Percentiles rank a stretch among this genome's conserved stretches.
Conservation (phyloP, 2,797 vertebrate genomes). For the Euphonia xanthogaster region DNA sequence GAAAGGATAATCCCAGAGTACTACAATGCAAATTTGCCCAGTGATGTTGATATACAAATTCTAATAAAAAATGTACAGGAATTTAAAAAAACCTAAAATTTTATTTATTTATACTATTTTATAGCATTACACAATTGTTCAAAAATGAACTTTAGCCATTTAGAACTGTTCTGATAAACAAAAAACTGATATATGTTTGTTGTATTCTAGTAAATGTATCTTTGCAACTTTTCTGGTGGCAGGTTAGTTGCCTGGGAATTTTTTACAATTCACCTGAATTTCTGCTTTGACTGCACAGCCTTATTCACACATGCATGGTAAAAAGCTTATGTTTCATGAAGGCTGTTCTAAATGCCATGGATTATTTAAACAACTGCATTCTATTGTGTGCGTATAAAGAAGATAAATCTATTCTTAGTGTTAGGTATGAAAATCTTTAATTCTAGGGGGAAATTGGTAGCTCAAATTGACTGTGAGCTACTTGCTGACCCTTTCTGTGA, state of each 20-base stretch:
- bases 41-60: not conserved
- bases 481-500: not conserved
- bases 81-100: accelerated
- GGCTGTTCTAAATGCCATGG: not conserved
- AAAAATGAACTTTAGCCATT: not conserved
- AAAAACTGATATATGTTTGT: not conserved
- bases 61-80: not conserved
- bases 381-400: not conserved
- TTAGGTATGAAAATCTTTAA: not conserved
- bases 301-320: not conserved
- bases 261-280: not conserved
- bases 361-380: not conserved
- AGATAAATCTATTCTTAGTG: not conserved
- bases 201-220: not conserved
- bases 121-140: not conserved
- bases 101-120: not conserved
- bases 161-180: not conserved
- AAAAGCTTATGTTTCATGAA: not conserved
- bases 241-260: not conserved
- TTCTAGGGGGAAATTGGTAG: not conserved
- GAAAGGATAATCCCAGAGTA: not conserved
- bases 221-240: not conserved
- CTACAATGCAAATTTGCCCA: not conserved
- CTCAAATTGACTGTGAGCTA: not conserved
- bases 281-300: not conserved